Evolutionary conservation across 2,797 vertebrate species (phyloP).

Genomic region (Rachycentron canadum): DNA sequence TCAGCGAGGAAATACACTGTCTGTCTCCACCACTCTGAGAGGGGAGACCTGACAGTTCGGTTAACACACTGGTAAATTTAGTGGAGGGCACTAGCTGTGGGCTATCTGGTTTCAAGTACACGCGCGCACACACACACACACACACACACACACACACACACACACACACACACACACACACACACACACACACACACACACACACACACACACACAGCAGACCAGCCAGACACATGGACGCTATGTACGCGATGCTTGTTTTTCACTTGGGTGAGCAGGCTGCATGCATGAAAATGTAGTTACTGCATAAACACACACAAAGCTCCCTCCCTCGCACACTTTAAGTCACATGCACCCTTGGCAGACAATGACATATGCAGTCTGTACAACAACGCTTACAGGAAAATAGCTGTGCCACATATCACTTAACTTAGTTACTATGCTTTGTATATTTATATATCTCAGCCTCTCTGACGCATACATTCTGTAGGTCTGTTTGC

Average conservation of each 20-base stretch:
- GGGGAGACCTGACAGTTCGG: slow-evolving; percentile 78
- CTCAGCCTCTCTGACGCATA: slow-evolving; percentile 20
- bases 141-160: slow-evolving; percentile 42
- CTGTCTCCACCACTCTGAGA: slow-evolving; percentile 76
- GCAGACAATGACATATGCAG: slow-evolving; percentile 49
- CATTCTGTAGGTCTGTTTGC: slow-evolving; percentile 19
- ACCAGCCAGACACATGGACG: slow-evolving; percentile 62
- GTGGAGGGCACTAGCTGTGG: slow-evolving; percentile 71
- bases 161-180: slow-evolving; percentile 38
- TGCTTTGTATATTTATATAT: slow-evolving; percentile 45
- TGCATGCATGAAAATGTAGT: slow-evolving; percentile 44
- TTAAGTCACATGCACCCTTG: slow-evolving; percentile 22
- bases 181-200: slow-evolving; percentile 39
- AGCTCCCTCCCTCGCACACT: slow-evolving; percentile 6
- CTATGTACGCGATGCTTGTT: slow-evolving; percentile 56
- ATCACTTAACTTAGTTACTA: slow-evolving; percentile 42
- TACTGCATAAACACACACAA: slow-evolving; percentile 50
- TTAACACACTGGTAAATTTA: slow-evolving; percentile 87
- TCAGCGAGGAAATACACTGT: slow-evolving; percentile 82
- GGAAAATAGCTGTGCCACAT: slow-evolving; percentile 41
- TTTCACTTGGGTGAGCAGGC: slow-evolving; percentile 52
- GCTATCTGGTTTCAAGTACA: slow-evolving; percentile 79
- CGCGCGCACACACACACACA: slow-evolving; percentile 37
- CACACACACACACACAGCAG: slow-evolving; percentile 52
- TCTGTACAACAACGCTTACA: slow-evolving; percentile 61